These are phyloP conservation scores for Arctopsyche grandis DNA, from an alignment of 1,140 invertebrate genomes.

Conservation along the genomic window DNA sequence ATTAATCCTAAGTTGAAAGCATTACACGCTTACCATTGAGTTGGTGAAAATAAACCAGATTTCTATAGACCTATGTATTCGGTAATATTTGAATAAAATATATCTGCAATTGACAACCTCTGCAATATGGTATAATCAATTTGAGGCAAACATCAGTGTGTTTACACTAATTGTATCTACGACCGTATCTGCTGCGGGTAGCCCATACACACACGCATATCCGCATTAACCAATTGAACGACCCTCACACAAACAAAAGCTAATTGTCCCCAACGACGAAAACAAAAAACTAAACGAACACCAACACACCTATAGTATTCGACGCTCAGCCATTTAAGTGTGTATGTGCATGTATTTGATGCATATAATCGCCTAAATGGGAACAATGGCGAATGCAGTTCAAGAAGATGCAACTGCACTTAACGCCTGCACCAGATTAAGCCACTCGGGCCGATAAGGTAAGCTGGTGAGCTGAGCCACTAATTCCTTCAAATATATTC, in stretches of 20 bases:
- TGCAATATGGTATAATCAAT: background rate
- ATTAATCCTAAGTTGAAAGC: too few relatives aligned
- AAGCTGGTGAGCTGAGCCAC: constrained; percentile 16
- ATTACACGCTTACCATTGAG: too few relatives aligned
- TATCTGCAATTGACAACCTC: too few relatives aligned
- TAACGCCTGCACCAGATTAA: constrained; percentile 37
- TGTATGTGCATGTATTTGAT: too few relatives aligned
- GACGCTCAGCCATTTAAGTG: too few relatives aligned
- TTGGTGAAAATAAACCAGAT: too few relatives aligned
- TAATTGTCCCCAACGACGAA: background rate
- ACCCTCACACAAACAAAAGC: background rate
- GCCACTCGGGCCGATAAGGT: constrained; percentile 26
- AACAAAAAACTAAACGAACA: too few relatives aligned
- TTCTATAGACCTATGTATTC: too few relatives aligned
- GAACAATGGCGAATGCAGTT: constrained; percentile 19
- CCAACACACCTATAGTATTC: too few relatives aligned
- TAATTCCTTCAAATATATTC: constrained; percentile 44
- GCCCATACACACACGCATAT: background rate
- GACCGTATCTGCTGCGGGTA: background rate
- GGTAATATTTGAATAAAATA: too few relatives aligned
- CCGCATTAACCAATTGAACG: background rate
- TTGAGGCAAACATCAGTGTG: background rate
- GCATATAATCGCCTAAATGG: background rate
- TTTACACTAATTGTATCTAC: background rate
- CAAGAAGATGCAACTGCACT: constrained; percentile 21